A percentile compares a stretch with the other conserved stretches of the same genome.
Evolutionary conservation across 2,113 vertebrate genomes (phyloP).

Genomic region (Amphiprion ocellaris): DNA sequence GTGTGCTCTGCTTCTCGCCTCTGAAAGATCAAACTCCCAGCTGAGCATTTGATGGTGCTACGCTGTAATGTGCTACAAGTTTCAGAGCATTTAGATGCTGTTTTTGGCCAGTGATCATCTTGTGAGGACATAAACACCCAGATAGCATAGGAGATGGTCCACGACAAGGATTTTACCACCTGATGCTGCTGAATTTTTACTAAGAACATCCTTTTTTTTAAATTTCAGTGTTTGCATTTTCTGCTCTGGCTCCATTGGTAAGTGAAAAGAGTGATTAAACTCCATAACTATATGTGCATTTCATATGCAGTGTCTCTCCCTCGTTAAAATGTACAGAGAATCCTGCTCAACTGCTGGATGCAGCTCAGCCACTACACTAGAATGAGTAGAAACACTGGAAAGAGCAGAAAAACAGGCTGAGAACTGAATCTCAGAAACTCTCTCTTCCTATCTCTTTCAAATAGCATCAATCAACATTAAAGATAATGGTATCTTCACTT

Average conservation of each 20-base stretch:
- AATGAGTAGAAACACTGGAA: conserved; percentile 20
- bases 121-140: conserved; percentile 27
- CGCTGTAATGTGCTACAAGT: conserved; percentile 50
- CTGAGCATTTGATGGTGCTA: conserved; percentile 62
- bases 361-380: conserved; percentile 9
- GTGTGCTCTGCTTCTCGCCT: conserved; percentile 61
- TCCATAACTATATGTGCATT: conserved; percentile 6
- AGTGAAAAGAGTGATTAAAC: not conserved
- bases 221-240: not conserved
- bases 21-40: conserved; percentile 73
- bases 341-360: conserved; percentile 4
- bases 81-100: conserved; percentile 29
- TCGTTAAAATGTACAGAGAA: not conserved
- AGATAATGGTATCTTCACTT: conserved; percentile 56
- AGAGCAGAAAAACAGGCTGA: conserved; percentile 17
- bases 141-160: not conserved
- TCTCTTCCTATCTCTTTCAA: conserved; percentile 42
- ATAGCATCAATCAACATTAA: conserved; percentile 67
- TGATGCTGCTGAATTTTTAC: not conserved
- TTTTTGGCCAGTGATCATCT: conserved; percentile 39
- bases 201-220: too few relatives aligned
- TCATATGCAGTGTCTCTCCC: not conserved
- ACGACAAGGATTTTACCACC: not conserved
- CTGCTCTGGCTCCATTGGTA: not conserved
- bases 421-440: conserved; percentile 47